These are phyloP conservation scores for Columbina picui DNA, from an alignment of 2,113 vertebrate species.

Conservation along the genomic window DNA sequence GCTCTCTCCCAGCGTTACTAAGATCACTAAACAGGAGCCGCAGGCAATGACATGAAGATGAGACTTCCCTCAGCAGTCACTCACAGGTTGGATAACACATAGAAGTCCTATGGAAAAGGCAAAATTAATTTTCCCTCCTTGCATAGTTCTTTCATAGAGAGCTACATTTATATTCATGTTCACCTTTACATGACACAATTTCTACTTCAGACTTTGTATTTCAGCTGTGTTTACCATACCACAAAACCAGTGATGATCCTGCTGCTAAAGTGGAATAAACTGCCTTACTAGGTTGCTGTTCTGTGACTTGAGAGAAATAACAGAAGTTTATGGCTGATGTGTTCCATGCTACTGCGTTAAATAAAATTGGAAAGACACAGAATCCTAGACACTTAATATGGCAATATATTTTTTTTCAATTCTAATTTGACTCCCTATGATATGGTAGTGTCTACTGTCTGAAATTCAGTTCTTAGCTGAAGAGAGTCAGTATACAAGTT, in stretches of 20 bases:
- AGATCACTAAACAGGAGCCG: background rate
- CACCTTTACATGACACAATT: background rate
- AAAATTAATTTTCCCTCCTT: background rate
- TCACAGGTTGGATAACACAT: background rate
- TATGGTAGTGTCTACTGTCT: rapidly evolving
- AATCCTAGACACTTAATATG: background rate
- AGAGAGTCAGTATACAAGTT: background rate
- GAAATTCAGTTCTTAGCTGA: background rate
- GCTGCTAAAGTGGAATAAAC: background rate
- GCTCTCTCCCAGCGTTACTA: background rate
- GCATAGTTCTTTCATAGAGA: background rate
- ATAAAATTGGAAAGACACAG: background rate
- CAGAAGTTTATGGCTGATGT: background rate
- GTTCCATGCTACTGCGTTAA: background rate
- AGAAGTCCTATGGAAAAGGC: background rate
- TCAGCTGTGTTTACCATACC: background rate
- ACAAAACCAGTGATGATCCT: background rate
- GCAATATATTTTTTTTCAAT: background rate
- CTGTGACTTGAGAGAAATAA: background rate
- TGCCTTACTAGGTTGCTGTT: background rate
- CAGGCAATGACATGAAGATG: background rate
- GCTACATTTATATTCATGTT: background rate
- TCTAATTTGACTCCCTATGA: background rate
- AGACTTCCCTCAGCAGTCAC: background rate
- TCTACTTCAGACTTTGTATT: background rate